phyloP scores from a whole-genome alignment of 2,797 vertebrate species.

The Paguma larvata region DNA sequence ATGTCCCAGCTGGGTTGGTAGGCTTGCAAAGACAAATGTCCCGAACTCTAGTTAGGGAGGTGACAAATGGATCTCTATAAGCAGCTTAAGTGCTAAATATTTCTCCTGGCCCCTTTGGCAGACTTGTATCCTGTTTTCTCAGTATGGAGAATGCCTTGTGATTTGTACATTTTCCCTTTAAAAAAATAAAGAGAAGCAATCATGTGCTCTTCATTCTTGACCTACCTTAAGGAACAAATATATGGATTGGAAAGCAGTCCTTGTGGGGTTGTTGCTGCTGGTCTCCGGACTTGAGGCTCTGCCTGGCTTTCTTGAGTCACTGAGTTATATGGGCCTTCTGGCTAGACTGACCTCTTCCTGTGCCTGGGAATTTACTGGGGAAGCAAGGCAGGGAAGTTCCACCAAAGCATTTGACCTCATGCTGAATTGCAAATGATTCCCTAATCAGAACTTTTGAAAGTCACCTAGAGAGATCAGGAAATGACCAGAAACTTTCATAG shows the following conservation, averaged over 20 bases:
- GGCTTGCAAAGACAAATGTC: slow-evolving; percentile 37
- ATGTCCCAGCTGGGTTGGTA: neutral
- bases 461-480: neutral
- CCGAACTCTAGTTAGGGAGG: slow-evolving; percentile 13
- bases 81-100: slow-evolving; percentile 51
- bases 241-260: neutral
- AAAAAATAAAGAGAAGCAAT: slow-evolving; percentile 67
- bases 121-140: slow-evolving; percentile 53
- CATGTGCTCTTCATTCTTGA: neutral
- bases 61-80: slow-evolving; percentile 67
- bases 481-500: neutral
- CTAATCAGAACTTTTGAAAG: neutral
- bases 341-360: fast-evolving
- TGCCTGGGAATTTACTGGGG: slow-evolving; percentile 20
- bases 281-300: slow-evolving; percentile 3
- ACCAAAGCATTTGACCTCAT: neutral
- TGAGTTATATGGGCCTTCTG: neutral
- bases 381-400: neutral
- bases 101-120: slow-evolving; percentile 66
- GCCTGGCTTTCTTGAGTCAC: slow-evolving; percentile 33
- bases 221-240: slow-evolving; percentile 23
- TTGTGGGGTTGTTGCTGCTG: slow-evolving; percentile 8
- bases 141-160: slow-evolving; percentile 58
- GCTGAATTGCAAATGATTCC: neutral
- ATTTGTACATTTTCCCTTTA: slow-evolving; percentile 66